Base-by-base conservation (phyloP, 2,888 invertebrate species). In the Frankliniella fusca region DNA sequence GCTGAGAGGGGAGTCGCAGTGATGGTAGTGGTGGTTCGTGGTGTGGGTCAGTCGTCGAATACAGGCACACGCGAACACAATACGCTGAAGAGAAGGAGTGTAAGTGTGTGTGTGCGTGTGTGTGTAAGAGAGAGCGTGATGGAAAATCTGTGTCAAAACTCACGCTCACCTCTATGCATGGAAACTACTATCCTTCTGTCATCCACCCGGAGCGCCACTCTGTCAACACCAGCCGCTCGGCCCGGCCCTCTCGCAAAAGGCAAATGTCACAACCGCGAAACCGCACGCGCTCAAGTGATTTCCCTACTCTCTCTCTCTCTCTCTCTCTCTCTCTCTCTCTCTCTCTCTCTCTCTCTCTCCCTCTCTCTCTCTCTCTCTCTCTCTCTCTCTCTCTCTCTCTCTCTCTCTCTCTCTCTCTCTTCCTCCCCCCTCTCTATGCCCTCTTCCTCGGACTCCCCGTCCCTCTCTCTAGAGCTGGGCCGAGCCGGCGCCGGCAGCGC, bases 221-320 rank as follows among this genome's bases (percentile, higher is more conserved):
- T 76, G 70, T 76, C 70, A 76, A 27, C 70, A 27, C 27, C 38
- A 38, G 38, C 38, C 38, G 38, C 38, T 5, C 1, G 70, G 27
- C 27, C 23, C 61, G 61, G 18, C 61, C n/a, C 61, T 61, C 12
- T 23, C 2, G 70, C 70, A 23, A 76, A 76, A 76, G 23, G 27
- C 70, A 76, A 76, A 76, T 76, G 70, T 76, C 70, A 76, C 70
- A 76, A 76, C 70, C 70, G 70, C 9, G 27, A 9, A 61, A n/a
- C n/a, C 18, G 61, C 61, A 20, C 15, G 10, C 54, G 54, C 54
- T 10, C 54, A 61, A 61, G 61, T 15, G 61, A 61, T 61, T 61
- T 61, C n/a, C 61, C 61, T 18, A 18, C 61, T 8, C 20, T 38
- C 61, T 61, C 61, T 15, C 61, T 18, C 61, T 61, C 61, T 18